Percentiles rank a stretch among this genome's conserved stretches.
These are phyloP conservation scores for Eptatretus burgeri DNA, from an alignment of 2,113 vertebrate species.

Conservation along the genomic window DNA sequence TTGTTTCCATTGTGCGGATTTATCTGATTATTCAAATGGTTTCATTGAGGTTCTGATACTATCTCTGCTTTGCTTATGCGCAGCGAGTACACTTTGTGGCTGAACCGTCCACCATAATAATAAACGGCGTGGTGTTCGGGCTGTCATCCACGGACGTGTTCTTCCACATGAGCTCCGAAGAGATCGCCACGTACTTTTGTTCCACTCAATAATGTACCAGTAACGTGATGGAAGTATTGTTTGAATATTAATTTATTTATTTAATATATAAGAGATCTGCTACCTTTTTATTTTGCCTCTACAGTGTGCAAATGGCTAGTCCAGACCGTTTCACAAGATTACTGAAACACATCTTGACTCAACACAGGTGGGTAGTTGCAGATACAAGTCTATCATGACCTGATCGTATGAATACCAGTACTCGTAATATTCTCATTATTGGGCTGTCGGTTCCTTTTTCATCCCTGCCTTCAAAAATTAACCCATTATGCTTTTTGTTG, in stretches of 20 bases:
- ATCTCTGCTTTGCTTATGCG: background rate
- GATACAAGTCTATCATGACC: too few species aligned
- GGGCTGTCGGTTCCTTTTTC: too few species aligned
- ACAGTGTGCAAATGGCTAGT: constrained; percentile 17
- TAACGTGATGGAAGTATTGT: too few species aligned
- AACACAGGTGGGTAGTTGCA: constrained; percentile 30
- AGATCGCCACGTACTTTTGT: constrained; percentile 23
- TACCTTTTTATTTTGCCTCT: constrained; percentile 7
- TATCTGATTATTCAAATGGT: background rate
- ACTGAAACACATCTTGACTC: constrained; percentile 50
- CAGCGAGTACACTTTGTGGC: constrained; percentile 45
- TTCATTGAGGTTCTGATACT: background rate
- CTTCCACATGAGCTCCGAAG: constrained; percentile 56
- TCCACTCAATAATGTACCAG: too few species aligned
- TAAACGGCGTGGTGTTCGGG: constrained; percentile 35
- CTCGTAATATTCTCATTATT: too few species aligned
- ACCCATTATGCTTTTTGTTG: too few species aligned
- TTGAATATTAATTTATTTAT: too few species aligned
- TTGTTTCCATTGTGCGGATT: too few species aligned
- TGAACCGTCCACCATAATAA: constrained; percentile 47
- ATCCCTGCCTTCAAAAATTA: too few species aligned
- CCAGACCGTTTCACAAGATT: constrained; percentile 50
- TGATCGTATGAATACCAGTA: too few species aligned
- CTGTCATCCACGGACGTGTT: constrained; percentile 56
- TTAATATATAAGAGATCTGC: background rate